These are phyloP conservation scores for Tursiops truncatus DNA, from an alignment of 2,113 vertebrate genomes.

Conservation along the genomic window DNA sequence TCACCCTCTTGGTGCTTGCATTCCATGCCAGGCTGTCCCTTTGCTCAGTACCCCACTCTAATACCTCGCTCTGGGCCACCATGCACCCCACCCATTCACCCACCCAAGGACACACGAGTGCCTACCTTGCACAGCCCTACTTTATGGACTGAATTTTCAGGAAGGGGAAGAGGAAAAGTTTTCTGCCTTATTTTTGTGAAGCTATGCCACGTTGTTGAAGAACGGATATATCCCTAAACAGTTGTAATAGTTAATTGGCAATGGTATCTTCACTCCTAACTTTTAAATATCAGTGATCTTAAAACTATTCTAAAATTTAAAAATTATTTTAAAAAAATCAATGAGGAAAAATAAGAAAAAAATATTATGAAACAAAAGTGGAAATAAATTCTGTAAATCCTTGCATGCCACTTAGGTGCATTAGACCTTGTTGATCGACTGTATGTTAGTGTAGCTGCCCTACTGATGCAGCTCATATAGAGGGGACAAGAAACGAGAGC, in stretches of 20 bases:
- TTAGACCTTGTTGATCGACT: not conserved
- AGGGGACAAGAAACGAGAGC: not conserved
- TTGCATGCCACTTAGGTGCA: not conserved
- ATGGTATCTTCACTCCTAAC: not conserved
- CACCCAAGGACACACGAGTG: too few species aligned
- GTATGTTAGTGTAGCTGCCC: not conserved
- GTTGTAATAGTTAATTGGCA: not conserved
- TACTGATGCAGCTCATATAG: not conserved
- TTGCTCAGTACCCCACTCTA: not conserved
- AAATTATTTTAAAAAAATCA: not conserved
- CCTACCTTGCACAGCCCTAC: not conserved
- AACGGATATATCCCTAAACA: not conserved
- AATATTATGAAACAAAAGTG: not conserved
- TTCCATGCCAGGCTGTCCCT: not conserved
- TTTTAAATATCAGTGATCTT: not conserved
- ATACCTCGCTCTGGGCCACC: not conserved
- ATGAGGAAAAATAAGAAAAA: not conserved
- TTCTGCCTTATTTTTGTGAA: not conserved
- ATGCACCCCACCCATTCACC: not conserved
- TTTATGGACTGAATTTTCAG: not conserved
- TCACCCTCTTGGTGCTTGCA: not conserved
- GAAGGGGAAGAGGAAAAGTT: not conserved
- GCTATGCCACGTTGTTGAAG: not conserved
- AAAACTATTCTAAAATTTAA: not conserved
- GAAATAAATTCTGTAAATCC: not conserved